A percentile compares a stretch with the other conserved stretches of the same genome.
Conservation (phyloP, 2,797 vertebrate species). For the Peromyscus aztecus region DNA sequence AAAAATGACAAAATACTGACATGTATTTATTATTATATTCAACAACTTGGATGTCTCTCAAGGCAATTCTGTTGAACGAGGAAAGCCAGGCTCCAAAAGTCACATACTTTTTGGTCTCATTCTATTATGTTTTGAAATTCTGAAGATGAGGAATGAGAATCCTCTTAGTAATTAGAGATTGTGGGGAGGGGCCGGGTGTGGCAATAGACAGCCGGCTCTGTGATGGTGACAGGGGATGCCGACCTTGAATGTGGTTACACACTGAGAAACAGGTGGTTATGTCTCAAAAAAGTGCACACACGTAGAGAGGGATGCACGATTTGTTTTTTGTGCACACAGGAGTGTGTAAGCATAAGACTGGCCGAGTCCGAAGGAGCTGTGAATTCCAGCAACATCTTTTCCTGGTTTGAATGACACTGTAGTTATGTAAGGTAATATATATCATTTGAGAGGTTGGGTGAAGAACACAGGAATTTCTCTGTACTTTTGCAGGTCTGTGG, state of each 20-base stretch:
- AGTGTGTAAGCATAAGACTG: not conserved
- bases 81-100: not conserved
- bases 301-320: too few relatives aligned
- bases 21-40: not conserved
- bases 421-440: not conserved
- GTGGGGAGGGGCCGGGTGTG: not conserved
- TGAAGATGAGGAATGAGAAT: not conserved
- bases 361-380: not conserved
- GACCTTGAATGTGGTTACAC: not conserved
- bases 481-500: not conserved
- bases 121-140: not conserved
- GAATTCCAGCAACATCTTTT: not conserved
- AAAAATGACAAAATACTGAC: not conserved
- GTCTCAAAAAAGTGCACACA: not conserved
- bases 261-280: not conserved
- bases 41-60: not conserved
- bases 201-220: accelerated
- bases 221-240: too few relatives aligned
- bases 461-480: not conserved
- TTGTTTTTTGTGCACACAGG: not conserved
- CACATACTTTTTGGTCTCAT: not conserved
- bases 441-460: not conserved
- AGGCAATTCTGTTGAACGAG: not conserved
- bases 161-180: not conserved
- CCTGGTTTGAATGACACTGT: not conserved